phyloP scores from a whole-genome alignment of 2,113 vertebrate species.

The Patagioenas fasciata region DNA sequence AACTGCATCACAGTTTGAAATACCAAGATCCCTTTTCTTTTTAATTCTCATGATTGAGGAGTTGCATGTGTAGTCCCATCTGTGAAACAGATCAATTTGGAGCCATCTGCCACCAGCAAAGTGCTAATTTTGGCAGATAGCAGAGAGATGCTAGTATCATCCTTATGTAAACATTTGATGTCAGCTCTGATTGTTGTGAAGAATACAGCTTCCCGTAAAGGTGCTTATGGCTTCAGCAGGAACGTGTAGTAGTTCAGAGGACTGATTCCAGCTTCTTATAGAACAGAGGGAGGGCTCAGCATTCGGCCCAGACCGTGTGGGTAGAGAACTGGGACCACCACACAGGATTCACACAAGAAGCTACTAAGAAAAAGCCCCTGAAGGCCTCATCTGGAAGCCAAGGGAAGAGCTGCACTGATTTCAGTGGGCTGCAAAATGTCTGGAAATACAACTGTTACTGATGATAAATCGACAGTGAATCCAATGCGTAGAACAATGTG shows the following conservation, averaged over 20 bases:
- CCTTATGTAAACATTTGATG: slow-evolving; percentile 40
- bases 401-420: background rate
- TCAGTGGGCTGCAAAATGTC: background rate
- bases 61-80: slow-evolving; percentile 66
- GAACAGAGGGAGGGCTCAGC: background rate
- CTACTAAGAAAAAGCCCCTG: background rate
- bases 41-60: slow-evolving; percentile 22
- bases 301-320: background rate
- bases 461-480: background rate
- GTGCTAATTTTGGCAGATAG: slow-evolving; percentile 63
- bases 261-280: background rate
- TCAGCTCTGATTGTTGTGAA: slow-evolving; percentile 43
- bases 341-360: background rate
- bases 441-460: background rate
- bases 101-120: slow-evolving; percentile 73
- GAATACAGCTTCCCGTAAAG: slow-evolving; percentile 34
- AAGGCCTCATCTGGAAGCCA: background rate
- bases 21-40: background rate
- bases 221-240: background rate
- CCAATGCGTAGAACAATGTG: background rate
- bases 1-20: background rate
- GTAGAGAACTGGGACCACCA: rapidly evolving
- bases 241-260: background rate
- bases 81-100: slow-evolving; percentile 69
- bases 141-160: slow-evolving; percentile 43